Percentiles rank a stretch among this genome's conserved stretches.
Evolutionary conservation across 2,113 vertebrate genomes (phyloP).

Genomic region (Columba janthina): DNA sequence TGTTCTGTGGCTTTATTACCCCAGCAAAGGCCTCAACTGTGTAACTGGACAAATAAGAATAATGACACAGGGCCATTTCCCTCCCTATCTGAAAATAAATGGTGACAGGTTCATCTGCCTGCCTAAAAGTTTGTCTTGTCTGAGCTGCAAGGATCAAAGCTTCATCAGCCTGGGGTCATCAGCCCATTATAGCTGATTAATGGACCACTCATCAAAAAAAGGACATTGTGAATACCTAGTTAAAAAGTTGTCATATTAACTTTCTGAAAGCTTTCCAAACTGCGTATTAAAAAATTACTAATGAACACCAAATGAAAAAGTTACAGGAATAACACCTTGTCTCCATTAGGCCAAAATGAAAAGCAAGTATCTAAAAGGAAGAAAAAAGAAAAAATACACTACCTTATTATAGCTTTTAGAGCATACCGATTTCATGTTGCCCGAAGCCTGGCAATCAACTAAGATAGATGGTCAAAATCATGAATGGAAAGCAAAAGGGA

Average conservation of each 20-base stretch:
- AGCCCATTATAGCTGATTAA: conserved; percentile 31
- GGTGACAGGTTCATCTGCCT: not conserved
- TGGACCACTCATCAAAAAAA: not conserved
- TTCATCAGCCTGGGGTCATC: not conserved
- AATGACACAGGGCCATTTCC: not conserved
- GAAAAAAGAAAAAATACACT: not conserved
- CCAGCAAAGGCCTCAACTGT: not conserved
- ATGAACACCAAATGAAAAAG: not conserved
- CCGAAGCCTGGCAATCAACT: not conserved
- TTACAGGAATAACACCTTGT: not conserved
- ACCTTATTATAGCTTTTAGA: not conserved
- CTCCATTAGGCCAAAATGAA: not conserved
- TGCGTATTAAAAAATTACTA: not conserved
- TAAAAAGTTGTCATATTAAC: not conserved
- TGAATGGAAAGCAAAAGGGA: not conserved
- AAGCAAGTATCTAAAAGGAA: not conserved
- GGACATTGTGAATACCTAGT: not conserved
- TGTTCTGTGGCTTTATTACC: not conserved
- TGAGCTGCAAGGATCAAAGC: not conserved
- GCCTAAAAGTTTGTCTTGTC: not conserved
- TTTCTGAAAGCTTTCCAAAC: not conserved
- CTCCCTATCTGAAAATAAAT: not conserved
- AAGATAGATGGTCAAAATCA: not conserved
- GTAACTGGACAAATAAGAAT: not conserved
- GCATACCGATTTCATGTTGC: not conserved